Conservation (phyloP, 2,797 vertebrate genomes). For the Benthosema pterotum region DNA sequence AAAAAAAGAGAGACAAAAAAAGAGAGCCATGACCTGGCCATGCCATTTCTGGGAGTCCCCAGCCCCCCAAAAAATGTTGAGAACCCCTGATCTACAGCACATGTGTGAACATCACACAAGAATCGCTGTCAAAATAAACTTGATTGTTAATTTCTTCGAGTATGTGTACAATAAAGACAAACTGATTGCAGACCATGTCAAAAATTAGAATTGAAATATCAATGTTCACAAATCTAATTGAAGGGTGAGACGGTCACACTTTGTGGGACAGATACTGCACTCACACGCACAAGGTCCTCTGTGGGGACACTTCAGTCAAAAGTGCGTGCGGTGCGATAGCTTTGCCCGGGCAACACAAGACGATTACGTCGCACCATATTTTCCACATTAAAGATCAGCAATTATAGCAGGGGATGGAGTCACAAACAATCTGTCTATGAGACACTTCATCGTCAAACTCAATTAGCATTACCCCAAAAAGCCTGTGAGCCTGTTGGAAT, state of each 20-base stretch:
- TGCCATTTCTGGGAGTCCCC: too few relatives aligned
- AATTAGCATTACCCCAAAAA: slow-evolving; percentile 71
- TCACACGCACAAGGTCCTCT: slow-evolving; percentile 2
- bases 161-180: too few relatives aligned
- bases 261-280: background rate
- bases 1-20: too few relatives aligned
- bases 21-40: too few relatives aligned
- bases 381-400: slow-evolving; percentile 70
- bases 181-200: too few relatives aligned
- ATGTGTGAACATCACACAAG: too few relatives aligned
- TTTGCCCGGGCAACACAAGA: slow-evolving; percentile 35
- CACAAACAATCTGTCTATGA: slow-evolving; percentile 70
- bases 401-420: slow-evolving; percentile 67
- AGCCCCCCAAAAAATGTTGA: too few relatives aligned
- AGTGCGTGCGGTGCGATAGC: slow-evolving; percentile 29
- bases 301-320: slow-evolving; percentile 10
- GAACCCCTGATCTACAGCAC: too few relatives aligned
- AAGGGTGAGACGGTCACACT: too few relatives aligned
- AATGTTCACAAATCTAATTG: background rate
- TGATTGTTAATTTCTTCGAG: too few relatives aligned
- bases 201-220: background rate
- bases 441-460: slow-evolving; percentile 74
- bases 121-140: too few relatives aligned
- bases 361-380: slow-evolving; percentile 33
- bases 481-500: slow-evolving; percentile 58